phyloP scores from a whole-genome alignment of 2,888 invertebrate species.

The Hermaeophaga mercurialis region DNA sequence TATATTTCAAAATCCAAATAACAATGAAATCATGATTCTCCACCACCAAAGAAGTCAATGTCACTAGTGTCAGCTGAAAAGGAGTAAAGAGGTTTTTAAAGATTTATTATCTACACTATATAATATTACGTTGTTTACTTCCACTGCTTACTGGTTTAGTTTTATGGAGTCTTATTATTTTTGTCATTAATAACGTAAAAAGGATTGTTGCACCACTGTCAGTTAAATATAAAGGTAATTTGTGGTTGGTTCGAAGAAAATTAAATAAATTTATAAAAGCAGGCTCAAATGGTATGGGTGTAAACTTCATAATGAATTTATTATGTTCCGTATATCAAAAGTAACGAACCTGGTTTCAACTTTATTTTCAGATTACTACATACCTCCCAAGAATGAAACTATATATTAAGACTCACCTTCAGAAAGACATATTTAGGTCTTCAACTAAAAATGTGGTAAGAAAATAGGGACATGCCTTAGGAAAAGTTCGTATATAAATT shows the following conservation, averaged over 20 bases:
- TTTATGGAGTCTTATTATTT: no score
- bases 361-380: constrained; percentile 27
- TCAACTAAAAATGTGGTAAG: background rate
- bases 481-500: no score
- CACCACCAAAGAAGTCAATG: no score
- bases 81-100: no score
- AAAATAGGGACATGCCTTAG: no score
- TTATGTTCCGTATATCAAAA: constrained; percentile 30
- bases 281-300: constrained; percentile 30
- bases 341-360: constrained; percentile 28
- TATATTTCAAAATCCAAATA: no score
- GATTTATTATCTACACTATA: no score
- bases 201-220: constrained; percentile 45
- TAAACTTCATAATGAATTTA: constrained; percentile 31
- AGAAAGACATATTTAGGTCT: constrained; percentile 7
- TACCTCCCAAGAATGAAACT: constrained; percentile 25
- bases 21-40: no score
- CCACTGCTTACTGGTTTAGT: no score
- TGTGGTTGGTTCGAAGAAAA: background rate
- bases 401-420: constrained; percentile 13
- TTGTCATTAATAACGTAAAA: no score
- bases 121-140: no score
- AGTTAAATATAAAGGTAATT: constrained; percentile 35
- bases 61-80: no score
- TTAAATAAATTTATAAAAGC: constrained; percentile 14